Percentiles rank a stretch among this genome's conserved stretches.
These are phyloP conservation scores for Arremon brunneinucha DNA, from an alignment of 2,797 vertebrate species.

Conservation along the genomic window DNA sequence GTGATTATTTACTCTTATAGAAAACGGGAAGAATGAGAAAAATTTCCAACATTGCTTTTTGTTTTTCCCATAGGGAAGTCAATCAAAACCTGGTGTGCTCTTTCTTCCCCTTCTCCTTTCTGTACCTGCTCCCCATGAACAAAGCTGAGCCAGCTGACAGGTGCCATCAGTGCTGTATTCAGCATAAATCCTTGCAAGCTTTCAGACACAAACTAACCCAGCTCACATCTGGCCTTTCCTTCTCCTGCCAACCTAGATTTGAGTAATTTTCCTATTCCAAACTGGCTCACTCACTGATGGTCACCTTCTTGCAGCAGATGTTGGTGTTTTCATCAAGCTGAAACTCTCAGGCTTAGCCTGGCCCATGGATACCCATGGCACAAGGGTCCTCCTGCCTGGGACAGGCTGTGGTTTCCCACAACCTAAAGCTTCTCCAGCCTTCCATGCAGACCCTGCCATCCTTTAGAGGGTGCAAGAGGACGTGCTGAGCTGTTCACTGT, in stretches of 20 bases:
- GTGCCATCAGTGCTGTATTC: not conserved
- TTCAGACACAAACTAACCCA: not conserved
- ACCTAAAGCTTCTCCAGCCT: not conserved
- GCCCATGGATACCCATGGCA: not conserved
- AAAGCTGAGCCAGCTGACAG: fast-evolving
- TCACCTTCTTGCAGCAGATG: not conserved
- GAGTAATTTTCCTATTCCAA: not conserved
- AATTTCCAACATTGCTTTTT: not conserved
- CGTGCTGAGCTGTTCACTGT: not conserved
- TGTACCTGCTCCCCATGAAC: not conserved
- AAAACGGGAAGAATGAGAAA: not conserved
- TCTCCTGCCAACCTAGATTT: not conserved
- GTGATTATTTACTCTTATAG: not conserved
- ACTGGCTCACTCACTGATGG: not conserved
- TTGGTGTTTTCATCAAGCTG: not conserved
- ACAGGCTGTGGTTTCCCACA: not conserved
- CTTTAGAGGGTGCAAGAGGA: not conserved
- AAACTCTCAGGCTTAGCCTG: not conserved
- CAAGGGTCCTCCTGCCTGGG: not conserved
- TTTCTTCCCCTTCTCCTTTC: not conserved
- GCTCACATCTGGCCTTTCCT: not conserved
- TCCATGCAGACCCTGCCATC: not conserved
- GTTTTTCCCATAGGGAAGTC: not conserved
- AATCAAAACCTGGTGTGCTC: not conserved
- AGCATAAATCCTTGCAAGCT: not conserved